phyloP scores from a whole-genome alignment of 2,888 invertebrate species.

The Eristalis intricaria region DNA sequence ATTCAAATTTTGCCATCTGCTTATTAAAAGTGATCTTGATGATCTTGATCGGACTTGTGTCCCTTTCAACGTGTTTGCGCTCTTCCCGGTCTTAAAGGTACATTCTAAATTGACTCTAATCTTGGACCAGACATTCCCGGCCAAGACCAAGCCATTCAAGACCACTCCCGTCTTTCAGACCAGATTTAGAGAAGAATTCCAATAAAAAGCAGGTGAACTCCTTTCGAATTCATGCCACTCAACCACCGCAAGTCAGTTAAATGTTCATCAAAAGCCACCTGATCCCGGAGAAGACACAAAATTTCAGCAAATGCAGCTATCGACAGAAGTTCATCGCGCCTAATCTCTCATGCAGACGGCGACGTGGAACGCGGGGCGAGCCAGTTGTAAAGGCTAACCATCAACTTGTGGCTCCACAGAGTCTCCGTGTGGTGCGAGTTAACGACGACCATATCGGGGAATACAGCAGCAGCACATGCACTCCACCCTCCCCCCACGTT shows the following conservation, averaged over 20 bases:
- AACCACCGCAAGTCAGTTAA: background rate
- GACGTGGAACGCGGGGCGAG: background rate
- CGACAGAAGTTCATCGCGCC: background rate
- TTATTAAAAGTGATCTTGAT: too few species aligned
- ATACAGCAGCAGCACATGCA: background rate
- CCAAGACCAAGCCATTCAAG: too few species aligned
- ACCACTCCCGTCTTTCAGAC: too few species aligned
- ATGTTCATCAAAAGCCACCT: background rate
- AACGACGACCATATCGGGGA: too few species aligned
- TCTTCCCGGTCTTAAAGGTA: too few species aligned
- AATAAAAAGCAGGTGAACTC: too few species aligned
- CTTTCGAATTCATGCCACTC: background rate
- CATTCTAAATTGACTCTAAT: too few species aligned
- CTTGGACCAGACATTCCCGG: too few species aligned
- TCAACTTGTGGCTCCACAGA: background rate
- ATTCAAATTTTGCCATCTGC: too few species aligned
- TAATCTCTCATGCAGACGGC: background rate
- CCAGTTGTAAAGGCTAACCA: background rate
- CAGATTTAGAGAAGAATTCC: too few species aligned
- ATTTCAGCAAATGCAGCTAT: background rate
- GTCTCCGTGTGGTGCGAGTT: background rate
- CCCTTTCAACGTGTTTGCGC: too few species aligned
- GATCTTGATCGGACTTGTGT: too few species aligned
- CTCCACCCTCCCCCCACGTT: background rate
- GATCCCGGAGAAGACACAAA: background rate